These are phyloP conservation scores for Astyanax mexicanus DNA, from an alignment of 2,797 vertebrate genomes.

Conservation along the genomic window DNA sequence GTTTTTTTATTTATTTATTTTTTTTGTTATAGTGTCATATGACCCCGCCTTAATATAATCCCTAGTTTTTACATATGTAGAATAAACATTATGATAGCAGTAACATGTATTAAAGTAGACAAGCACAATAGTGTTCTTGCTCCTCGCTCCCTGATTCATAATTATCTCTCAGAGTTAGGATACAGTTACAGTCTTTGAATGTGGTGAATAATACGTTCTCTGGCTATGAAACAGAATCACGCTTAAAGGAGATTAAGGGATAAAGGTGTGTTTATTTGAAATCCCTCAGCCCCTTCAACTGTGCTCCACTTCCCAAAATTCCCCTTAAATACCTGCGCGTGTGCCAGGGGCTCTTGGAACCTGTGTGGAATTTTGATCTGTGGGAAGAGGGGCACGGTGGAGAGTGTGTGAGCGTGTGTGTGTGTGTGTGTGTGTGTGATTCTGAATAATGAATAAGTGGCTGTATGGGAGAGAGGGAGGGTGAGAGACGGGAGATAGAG, in stretches of 20 bases:
- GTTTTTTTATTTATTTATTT: too few species aligned
- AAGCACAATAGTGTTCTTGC: background rate
- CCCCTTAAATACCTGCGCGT: slow-evolving; percentile 64
- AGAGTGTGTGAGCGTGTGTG: slow-evolving; percentile 75
- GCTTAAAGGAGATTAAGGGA: slow-evolving; percentile 78
- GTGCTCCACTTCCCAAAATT: slow-evolving; percentile 64
- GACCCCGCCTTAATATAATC: background rate
- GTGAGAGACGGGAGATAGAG: slow-evolving; percentile 48
- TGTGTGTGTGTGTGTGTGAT: slow-evolving; percentile 71
- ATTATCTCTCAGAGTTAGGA: slow-evolving; percentile 13
- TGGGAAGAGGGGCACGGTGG: slow-evolving; percentile 67
- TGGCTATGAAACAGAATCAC: slow-evolving; percentile 74
- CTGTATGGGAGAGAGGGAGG: slow-evolving; percentile 62
- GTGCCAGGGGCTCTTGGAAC: slow-evolving; percentile 67
- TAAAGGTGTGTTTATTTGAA: slow-evolving; percentile 81
- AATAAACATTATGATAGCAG: slow-evolving; percentile 47
- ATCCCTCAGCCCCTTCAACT: slow-evolving; percentile 71
- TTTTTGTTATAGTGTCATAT: too few species aligned
- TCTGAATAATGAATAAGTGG: slow-evolving; percentile 78
- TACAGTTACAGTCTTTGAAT: slow-evolving; percentile 36
- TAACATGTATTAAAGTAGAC: slow-evolving; percentile 23
- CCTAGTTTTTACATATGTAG: slow-evolving; percentile 57
- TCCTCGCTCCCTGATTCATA: background rate
- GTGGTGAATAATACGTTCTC: slow-evolving; percentile 51
- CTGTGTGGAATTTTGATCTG: slow-evolving; percentile 72